Evolutionary conservation across 2,113 vertebrate species (phyloP), one percentile per base, ranked within the genome.

Genomic region (Lota lota): DNA sequence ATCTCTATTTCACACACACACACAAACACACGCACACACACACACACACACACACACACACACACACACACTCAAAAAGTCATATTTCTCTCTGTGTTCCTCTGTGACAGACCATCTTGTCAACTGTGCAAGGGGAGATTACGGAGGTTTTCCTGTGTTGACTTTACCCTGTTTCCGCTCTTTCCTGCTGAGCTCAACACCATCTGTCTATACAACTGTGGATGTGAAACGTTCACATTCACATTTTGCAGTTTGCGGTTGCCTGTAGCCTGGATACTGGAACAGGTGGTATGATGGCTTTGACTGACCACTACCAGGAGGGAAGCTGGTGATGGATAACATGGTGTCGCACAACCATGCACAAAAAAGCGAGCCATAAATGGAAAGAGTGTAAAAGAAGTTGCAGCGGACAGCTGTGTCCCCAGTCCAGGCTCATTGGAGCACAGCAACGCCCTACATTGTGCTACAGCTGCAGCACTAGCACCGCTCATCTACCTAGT

Each of bases 121-220:
- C 72, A 74, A 53, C 50, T 51, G n/a, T 51, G n/a, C 61, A 67
- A 16, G 53, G 12, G 53, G 18, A 54, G 33, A 61, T 56, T 11
- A 56, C 64, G 66, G n/a, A 59, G 69, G 40, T 47, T 68, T 85
- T 87, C 77, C 79, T 82, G 80, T 80, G 84, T 69, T 73, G 69
- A 75, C 71, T 73, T 74, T 22, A 64, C 47, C 61, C 76, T 62
- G 67, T 82, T 60, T 74, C 24, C 1, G 1, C 62, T 66, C 54
- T 21, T 74, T 85, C 75, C 77, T 77, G 28, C 51, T 21, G 16
- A 57, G 36, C n/a, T 11, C 53, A 58, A 40, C 61, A 77, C 71
- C 62, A 20, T 78, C 86, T 79, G 54, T 53, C 61, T 36, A 61
- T 72, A 73, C 33, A 11, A 1, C 57, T 64, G 51, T 66, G 59